phyloP scores from a whole-genome alignment of 2,888 invertebrate species.

The Himalopsyche tibetana region DNA sequence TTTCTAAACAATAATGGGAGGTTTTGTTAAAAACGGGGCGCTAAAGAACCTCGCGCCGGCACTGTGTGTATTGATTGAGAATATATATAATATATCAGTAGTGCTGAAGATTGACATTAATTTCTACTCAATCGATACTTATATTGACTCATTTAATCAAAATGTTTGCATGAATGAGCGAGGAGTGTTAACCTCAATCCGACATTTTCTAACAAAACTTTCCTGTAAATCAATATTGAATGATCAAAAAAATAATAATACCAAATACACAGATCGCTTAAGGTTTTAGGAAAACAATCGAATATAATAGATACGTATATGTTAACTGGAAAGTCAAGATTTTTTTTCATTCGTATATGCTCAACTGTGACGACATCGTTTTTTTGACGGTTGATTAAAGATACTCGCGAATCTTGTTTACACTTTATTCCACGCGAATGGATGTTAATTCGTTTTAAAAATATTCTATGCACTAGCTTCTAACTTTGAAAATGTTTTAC shows the following conservation, averaged over 20 bases:
- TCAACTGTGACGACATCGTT: neutral
- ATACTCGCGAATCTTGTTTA: neutral
- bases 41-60: too few species aligned
- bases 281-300: neutral
- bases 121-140: too few species aligned
- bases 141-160: neutral
- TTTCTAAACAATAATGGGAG: too few species aligned
- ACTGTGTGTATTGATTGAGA: too few species aligned
- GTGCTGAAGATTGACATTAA: too few species aligned
- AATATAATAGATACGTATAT: neutral
- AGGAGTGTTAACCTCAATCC: constrained; percentile 23
- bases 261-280: neutral
- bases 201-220: neutral
- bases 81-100: too few species aligned
- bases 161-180: neutral
- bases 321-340: neutral
- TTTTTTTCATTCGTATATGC: neutral
- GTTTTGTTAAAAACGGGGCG: too few species aligned
- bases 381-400: neutral
- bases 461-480: neutral
- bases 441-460: neutral
- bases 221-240: constrained; percentile 12
- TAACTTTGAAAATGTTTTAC: neutral
- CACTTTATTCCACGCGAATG: neutral
- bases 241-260: neutral